A percentile compares a stretch with the other conserved stretches of the same genome.
Conservation (phyloP, 2,797 vertebrate species). For the Malurus leucopterus region DNA sequence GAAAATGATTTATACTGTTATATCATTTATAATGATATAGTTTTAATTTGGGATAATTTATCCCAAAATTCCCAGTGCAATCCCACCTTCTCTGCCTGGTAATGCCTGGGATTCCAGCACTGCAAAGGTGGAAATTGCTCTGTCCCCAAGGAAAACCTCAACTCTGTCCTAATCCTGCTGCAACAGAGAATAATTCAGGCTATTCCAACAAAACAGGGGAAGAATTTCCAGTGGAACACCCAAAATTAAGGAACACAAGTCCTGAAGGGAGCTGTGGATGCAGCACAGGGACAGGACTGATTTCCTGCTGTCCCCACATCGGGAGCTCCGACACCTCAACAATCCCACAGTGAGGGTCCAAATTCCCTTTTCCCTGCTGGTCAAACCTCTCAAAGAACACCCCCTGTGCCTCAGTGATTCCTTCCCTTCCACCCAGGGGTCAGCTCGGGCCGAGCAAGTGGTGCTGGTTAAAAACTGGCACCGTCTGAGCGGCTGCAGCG, state of each 20-base stretch:
- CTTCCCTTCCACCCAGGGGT: neutral
- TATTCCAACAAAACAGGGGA: neutral
- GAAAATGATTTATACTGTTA: too few relatives aligned
- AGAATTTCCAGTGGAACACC: neutral
- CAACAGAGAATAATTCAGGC: neutral
- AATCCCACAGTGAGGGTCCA: fast-evolving
- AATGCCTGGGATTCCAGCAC: fast-evolving
- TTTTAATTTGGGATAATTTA: neutral
- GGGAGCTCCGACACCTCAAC: fast-evolving
- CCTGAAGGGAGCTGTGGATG: neutral
- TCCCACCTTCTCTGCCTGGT: neutral
- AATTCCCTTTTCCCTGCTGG: neutral
- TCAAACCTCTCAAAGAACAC: neutral
- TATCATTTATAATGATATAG: too few relatives aligned
- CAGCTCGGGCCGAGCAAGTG: conserved; percentile 30
- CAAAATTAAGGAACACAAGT: neutral
- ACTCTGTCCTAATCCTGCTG: neutral
- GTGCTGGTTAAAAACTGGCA: conserved; percentile 29
- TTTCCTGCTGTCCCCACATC: fast-evolving
- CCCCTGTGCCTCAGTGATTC: neutral
- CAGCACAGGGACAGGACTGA: too few relatives aligned
- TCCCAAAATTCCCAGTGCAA: neutral
- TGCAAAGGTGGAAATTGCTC: fast-evolving
- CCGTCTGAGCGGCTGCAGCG: fast-evolving
- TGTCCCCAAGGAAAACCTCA: neutral